Percentiles rank a stretch among this genome's conserved stretches.
These are phyloP conservation scores for Sarcophaga rosellei DNA, from an alignment of 2,888 invertebrate species.

Conservation along the genomic window DNA sequence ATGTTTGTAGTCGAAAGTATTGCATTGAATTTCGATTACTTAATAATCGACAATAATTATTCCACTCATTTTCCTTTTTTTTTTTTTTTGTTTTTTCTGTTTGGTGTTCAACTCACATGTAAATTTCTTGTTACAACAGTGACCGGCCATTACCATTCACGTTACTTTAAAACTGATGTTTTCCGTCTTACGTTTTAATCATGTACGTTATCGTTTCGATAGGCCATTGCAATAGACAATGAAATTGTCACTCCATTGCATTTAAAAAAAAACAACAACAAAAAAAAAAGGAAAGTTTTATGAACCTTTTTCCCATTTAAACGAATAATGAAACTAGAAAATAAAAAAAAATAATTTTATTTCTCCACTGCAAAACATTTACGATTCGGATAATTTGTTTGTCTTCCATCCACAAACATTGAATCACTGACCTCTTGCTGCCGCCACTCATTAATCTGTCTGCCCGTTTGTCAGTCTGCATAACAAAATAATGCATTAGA, in stretches of 20 bases:
- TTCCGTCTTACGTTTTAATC: not conserved
- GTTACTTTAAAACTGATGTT: not conserved
- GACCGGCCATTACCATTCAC: constrained; percentile 1
- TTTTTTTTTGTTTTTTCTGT: not conserved
- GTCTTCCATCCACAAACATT: not conserved
- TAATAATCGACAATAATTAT: constrained; percentile 24
- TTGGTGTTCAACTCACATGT: not conserved
- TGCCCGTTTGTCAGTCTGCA: not conserved
- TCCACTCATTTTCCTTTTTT: not conserved
- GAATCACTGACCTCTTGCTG: no score
- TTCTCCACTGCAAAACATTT: not conserved
- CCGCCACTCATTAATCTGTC: constrained; percentile 62
- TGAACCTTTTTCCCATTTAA: not conserved
- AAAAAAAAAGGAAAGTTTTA: not conserved
- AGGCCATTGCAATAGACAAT: not conserved
- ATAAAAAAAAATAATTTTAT: not conserved
- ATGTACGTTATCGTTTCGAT: not conserved
- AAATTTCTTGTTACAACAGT: not conserved
- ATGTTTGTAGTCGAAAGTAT: constrained; percentile 20
- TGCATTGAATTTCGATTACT: constrained; percentile 52
- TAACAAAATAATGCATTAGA: not conserved
- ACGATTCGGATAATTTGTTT: not conserved
- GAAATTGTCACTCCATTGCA: not conserved
- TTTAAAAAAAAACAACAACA: not conserved
- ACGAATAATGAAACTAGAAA: not conserved